Evolutionary conservation across 2,797 vertebrate species (phyloP), one percentile per base, ranked within the genome.

Genomic region (Gallinago nigripennis): DNA sequence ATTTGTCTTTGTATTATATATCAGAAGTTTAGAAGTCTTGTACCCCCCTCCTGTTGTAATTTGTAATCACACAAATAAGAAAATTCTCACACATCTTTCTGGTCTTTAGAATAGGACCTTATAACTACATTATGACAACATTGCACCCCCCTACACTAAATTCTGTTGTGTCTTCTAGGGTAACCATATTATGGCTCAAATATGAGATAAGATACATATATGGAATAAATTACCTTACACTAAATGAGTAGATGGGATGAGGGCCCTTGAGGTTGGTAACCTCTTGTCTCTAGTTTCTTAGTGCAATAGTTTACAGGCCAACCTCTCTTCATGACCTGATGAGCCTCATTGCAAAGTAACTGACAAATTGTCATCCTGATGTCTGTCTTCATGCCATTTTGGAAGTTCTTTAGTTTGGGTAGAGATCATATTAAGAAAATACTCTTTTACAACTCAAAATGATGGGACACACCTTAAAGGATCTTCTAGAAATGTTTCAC

Each of bases 111-210:
- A 4, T 30, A 51, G 31, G 15, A 14, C 5, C 41, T 66, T 39
- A n/a, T 37, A 60, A 21, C 5, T 39, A 24, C 8, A 3, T 63
- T 58, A 43, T 21, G 9, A 12, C 24, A 53, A 41, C 3, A 8
- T 10, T 30, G 3, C 4, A 18, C 5, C 5, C 23, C 33, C 16
- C 25, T 70, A 60, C 80, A 19, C 2, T 16, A 9, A 80, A 33
- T 63, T 85, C 35, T 54, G 13, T 63, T 58, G 3, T 33, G 11
- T 39, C 33, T 54, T 68, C 45, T 54, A 54, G 7, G 31, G 14
- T 75, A 15, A 33, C 6, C 2, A 25, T 24, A 45, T 30, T 4
- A 1, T 19, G 12, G 7, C 4, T 66, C 1, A 5, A 70, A 61
- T 61, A 58, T 12, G 25, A 39, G 25, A 45, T 65, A 73, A 43